Evolutionary conservation across 2,113 vertebrate genomes (phyloP), one percentile per base, ranked within the genome.

Genomic region (Semnornis frantzii): DNA sequence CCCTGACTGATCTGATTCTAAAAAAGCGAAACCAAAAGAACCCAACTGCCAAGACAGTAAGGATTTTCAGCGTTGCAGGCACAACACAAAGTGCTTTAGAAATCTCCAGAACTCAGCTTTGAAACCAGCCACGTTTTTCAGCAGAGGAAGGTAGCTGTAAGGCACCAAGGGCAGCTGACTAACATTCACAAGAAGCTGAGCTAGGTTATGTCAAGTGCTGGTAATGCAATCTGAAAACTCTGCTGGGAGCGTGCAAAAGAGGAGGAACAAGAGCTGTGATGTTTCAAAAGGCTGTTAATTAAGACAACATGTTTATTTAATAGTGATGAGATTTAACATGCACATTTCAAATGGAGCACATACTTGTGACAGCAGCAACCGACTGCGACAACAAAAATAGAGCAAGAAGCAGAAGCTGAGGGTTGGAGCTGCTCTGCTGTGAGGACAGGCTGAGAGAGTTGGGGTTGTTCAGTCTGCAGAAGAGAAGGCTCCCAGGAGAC

Each of bases 251-350:
- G 60, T 76, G 90, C 37, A 65, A 90, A 97, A 75, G 76, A 93
- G 73, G 64, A 92, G 70, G 92, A 89, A 94, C 23, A 91, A 50
- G 54, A 60, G 71, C 74, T 63, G 66, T 68, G 85, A 90, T 93
- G 82, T 94, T 95, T 96, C 95, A 95, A 96, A 93, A 77, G 90
- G 71, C 66, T 92, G 76, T 86, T 97, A 96, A 95, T 93, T 91
- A 97, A 91, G 93, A 95, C 92, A 97, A 93, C 46, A 80, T 52
- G 52, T 79, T 95, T 87, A 96, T 90, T 91, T 96, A 97, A 89
- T 94, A 94, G 63, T 94, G 94, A 92, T 92, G 92, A 84, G 84
- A 46, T 70, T 37, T 87, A 90, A 58, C 23, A 94, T 88, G 87
- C 83, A 75, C 39, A 75, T 79, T 93, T 81, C 84, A 92, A 95